Conservation (phyloP, 37 sponge, comb jelly and placozoan species). For the Cliona cf. orientalis region DNA sequence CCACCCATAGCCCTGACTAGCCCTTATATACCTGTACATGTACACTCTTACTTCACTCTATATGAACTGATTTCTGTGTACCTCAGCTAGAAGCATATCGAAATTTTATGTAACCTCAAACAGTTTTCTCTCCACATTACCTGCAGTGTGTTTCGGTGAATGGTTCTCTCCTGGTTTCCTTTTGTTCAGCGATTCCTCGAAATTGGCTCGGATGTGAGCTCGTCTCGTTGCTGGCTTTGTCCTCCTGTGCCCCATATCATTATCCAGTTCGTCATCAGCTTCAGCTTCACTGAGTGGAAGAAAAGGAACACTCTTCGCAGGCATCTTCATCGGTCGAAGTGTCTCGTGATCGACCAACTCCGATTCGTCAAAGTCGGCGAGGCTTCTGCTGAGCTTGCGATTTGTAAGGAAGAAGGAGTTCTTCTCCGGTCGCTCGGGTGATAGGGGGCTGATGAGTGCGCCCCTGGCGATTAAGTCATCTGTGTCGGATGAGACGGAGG, state of each 20-base stretch:
- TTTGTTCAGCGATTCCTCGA: slow-evolving; percentile 5
- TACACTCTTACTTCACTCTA: too few species aligned
- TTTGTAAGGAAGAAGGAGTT: slow-evolving; percentile 53
- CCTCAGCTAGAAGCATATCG: too few species aligned
- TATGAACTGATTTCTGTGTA: too few species aligned
- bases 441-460: neutral
- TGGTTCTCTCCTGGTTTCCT: neutral
- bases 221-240: slow-evolving; percentile 33
- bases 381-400: slow-evolving; percentile 14
- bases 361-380: slow-evolving; percentile 24
- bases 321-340: neutral
- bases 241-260: slow-evolving; percentile 10
- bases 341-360: slow-evolving; percentile 8
- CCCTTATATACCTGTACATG: too few species aligned
- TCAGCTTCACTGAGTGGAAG: slow-evolving; percentile 37
- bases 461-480: neutral
- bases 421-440: slow-evolving; percentile 9
- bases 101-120: too few species aligned
- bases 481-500: neutral
- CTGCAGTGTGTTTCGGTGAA: slow-evolving; percentile 13
- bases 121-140: too few species aligned
- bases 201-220: slow-evolving; percentile 17
- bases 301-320: neutral
- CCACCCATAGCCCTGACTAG: too few species aligned
- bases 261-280: slow-evolving; percentile 53